Conservation (phyloP, 2,888 invertebrate species). For the Apoda limacodes region DNA sequence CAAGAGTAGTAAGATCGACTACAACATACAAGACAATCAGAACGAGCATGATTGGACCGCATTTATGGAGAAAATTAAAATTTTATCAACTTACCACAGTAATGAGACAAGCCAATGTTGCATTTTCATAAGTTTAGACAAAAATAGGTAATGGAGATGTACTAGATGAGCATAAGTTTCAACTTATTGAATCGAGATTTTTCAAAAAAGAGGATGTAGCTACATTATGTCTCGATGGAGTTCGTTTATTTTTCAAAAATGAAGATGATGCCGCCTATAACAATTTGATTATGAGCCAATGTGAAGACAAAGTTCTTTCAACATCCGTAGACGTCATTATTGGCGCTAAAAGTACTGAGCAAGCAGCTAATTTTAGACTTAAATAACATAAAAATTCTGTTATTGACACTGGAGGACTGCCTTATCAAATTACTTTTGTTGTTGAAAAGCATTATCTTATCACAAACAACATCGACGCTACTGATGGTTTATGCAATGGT, state of each 20-base stretch:
- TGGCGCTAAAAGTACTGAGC: conserved; percentile 14
- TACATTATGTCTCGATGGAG: not conserved
- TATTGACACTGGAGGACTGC: not conserved
- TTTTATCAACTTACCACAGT: conserved; percentile 2
- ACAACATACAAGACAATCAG: conserved; percentile 20
- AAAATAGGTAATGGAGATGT: not conserved
- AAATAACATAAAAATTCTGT: conserved; percentile 8
- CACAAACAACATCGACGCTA: conserved; percentile 21
- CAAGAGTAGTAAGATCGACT: conserved; percentile 26
- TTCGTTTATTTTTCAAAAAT: not conserved
- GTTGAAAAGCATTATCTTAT: conserved; percentile 15
- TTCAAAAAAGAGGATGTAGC: not conserved
- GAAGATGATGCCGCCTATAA: conserved; percentile 14
- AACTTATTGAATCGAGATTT: not conserved
- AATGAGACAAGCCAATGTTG: not conserved
- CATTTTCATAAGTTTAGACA: not conserved
- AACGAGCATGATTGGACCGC: conserved; percentile 6
- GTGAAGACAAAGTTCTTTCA: conserved; percentile 14
- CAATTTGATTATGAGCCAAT: conserved; percentile 10
- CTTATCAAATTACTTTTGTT: not conserved
- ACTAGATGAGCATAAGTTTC: not conserved
- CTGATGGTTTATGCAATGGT: not conserved
- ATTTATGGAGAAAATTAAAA: conserved; percentile 17
- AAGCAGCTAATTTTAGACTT: conserved; percentile 12
- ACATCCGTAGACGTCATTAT: conserved; percentile 10